These are phyloP conservation scores for Nomada flava DNA, from an alignment of 2,888 invertebrate genomes.

Conservation along the genomic window DNA sequence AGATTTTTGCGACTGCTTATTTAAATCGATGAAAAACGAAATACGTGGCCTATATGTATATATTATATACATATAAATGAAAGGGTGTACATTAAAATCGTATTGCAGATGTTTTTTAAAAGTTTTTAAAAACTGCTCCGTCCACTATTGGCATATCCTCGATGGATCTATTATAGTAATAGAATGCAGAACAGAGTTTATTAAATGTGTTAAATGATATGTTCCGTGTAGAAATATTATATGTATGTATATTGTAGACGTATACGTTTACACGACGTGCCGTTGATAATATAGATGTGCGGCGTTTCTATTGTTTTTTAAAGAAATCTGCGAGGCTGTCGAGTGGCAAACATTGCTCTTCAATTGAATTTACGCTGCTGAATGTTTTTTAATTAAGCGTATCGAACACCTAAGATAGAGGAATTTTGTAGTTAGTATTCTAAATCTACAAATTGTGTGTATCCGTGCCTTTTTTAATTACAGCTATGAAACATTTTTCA, in stretches of 20 bases:
- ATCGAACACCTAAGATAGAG: background rate
- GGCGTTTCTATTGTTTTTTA: conserved; percentile 22
- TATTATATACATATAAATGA: background rate
- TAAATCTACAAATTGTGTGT: background rate
- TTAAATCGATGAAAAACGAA: conserved; percentile 3
- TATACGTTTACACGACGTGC: conserved; percentile 12
- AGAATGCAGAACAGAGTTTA: background rate
- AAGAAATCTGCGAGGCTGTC: conserved; percentile 30
- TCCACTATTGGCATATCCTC: conserved; percentile 32
- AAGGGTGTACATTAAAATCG: background rate
- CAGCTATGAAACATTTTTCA: too few species aligned
- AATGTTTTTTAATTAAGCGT: background rate
- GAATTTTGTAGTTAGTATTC: background rate
- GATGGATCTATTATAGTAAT: background rate
- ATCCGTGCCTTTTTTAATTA: too few species aligned
- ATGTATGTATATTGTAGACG: conserved; percentile 25
- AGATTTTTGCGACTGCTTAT: conserved; percentile 29
- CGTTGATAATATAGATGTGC: conserved; percentile 32
- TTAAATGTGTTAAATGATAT: background rate
- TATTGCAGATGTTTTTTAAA: background rate
- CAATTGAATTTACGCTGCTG: background rate
- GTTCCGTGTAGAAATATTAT: conserved; percentile 20
- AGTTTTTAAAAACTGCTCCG: conserved; percentile 15
- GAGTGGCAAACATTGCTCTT: background rate
- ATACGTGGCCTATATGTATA: conserved; percentile 36